Evolutionary conservation across 2,888 invertebrate genomes (phyloP).

Genomic region (Chloroclystis v-ata): DNA sequence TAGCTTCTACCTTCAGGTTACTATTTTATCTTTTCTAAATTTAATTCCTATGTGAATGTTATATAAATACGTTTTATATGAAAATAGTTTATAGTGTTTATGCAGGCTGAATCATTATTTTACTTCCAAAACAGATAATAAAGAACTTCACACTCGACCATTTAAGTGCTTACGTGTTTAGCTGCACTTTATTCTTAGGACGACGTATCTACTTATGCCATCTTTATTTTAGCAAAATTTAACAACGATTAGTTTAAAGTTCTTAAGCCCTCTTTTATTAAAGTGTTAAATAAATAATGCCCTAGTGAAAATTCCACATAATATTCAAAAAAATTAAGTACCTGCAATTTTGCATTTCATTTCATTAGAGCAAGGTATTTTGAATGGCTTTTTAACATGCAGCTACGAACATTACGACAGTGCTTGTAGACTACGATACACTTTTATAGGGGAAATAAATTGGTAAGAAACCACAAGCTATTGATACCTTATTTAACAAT

Average conservation of each 20-base stretch:
- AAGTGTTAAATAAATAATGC: no score
- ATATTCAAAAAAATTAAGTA: background rate
- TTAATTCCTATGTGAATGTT: no score
- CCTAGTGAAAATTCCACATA: background rate
- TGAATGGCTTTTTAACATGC: background rate
- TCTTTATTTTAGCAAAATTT: slow-evolving; percentile 8
- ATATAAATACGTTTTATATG: no score
- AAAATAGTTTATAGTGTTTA: no score
- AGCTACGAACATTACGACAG: slow-evolving; percentile 4
- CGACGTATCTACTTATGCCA: slow-evolving; percentile 5
- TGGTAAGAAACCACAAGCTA: slow-evolving; percentile 16
- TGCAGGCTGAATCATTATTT: no score
- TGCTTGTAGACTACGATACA: slow-evolving; percentile 7
- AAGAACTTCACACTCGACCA: no score
- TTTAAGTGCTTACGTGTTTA: slow-evolving; percentile 41
- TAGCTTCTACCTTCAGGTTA: no score
- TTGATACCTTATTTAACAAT: slow-evolving; percentile 35
- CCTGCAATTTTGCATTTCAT: background rate
- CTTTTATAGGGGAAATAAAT: slow-evolving; percentile 14
- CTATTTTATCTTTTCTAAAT: no score
- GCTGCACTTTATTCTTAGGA: slow-evolving; percentile 29
- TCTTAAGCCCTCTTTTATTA: no score
- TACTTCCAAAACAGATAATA: no score
- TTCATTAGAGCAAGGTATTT: background rate
- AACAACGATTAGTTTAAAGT: no score